Evolutionary conservation across 2,888 invertebrate genomes (phyloP), one percentile per base, ranked within the genome.

Genomic region (Euphydryas editha): DNA sequence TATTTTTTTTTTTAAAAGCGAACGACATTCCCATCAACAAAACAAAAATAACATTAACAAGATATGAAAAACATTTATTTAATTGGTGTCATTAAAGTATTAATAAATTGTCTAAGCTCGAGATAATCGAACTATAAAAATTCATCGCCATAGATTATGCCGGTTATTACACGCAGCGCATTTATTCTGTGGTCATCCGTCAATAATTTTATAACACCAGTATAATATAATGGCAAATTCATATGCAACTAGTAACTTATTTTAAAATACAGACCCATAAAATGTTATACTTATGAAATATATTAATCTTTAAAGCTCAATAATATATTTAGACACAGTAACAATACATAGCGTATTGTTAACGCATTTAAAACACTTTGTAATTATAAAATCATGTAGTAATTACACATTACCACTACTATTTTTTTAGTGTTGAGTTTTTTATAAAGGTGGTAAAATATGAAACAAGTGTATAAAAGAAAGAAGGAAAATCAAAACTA

Each of bases 71-170:
- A 51, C 30, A 30, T 51, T n/a, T 24, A n/a, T 13, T 24, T 51
- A n/a, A 51, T 6, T 51, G 24, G 24, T 11, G 13, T n/a, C 15
- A 24, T 51, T 51, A 51, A 51, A 30, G 24, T 51, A 51, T 51
- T 51, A 51, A 51, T 51, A 51, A 67, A 51, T 63, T 61, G 18
- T 20, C 42, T 58, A 49, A 24, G 42, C 57, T 37, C 21, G 18
- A 54, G 55, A 54, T 65, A 59, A 65, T 54, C 46, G 36, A 37
- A 55, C 55, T 18, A 65, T 65, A 59, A 65, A 57, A 56, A 57
- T 49, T 60, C 56, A 60, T 65, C 21, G 55, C 56, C 21, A 18
- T 39, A 56, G 37, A 65, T 47, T 60, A 56, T 42, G 59, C 36
- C 58, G 42, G 42, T 55, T 55, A 47, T 49, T 24, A 60, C 47